Evolutionary conservation across 2,797 vertebrate species (phyloP).

Genomic region (Cirrhinus mrigala): DNA sequence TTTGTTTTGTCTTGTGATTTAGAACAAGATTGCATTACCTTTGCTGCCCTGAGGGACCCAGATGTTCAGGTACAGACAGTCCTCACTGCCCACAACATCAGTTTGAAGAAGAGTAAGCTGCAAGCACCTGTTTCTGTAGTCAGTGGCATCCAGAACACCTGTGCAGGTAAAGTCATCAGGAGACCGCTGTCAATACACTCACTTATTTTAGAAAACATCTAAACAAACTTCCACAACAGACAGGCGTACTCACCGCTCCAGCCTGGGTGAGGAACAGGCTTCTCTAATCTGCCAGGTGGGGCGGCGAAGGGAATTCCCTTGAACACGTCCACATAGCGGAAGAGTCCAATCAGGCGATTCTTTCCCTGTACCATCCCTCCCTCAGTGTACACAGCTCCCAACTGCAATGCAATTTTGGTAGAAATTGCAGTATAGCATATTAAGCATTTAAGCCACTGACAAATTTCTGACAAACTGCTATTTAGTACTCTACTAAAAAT

Average conservation of each 20-base stretch:
- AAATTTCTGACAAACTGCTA: not conserved
- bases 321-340: constrained; percentile 84
- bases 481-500: not conserved
- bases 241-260: constrained; percentile 84
- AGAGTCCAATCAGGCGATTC: constrained; percentile 76
- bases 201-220: not conserved
- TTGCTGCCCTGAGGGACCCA: constrained; percentile 87
- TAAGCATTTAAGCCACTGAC: not conserved
- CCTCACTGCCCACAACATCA: constrained; percentile 78
- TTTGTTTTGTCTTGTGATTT: not conserved
- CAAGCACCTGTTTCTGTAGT: constrained; percentile 80
- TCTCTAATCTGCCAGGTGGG: constrained; percentile 81
- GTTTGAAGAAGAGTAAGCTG: constrained; percentile 81
- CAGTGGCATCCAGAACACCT: constrained; percentile 82
- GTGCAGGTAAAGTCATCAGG: constrained; percentile 39
- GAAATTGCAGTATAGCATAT: not conserved
- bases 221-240: not conserved
- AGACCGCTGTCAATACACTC: not conserved
- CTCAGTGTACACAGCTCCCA: constrained; percentile 88
- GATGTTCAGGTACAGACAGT: constrained; percentile 96
- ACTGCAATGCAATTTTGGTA: constrained; percentile 67
- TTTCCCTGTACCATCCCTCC: constrained; percentile 89
- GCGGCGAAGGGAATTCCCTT: constrained; percentile 92
- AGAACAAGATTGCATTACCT: constrained; percentile 62
- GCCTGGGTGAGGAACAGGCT: constrained; percentile 86